Conservation (phyloP, 92 coral and sea anemone species). For the Porites cylindrica region DNA sequence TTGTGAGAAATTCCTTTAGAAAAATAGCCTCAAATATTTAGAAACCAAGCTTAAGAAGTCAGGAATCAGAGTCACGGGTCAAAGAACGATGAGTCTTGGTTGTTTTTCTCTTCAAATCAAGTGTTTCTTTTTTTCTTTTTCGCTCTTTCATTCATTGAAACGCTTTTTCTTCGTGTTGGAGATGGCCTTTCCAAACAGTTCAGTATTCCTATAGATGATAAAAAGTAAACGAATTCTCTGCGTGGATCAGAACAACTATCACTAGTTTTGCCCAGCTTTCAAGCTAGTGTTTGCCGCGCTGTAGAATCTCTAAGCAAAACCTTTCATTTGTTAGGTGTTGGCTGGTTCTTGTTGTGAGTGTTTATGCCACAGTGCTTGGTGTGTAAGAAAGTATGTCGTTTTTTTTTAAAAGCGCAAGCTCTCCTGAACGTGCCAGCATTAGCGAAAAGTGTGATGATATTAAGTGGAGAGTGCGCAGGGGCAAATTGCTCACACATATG, state of each 20-base stretch:
- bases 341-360: background rate
- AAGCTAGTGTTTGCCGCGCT: slow-evolving; percentile 5
- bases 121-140: background rate
- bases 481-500: slow-evolving; percentile 8
- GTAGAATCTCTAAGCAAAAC: background rate
- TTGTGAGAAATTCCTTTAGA: slow-evolving; percentile 36
- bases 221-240: background rate
- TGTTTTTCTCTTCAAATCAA: background rate
- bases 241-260: background rate
- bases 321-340: slow-evolving; percentile 8
- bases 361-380: background rate
- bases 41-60: background rate
- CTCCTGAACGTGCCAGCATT: background rate
- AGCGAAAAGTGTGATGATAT: background rate
- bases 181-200: background rate
- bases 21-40: background rate
- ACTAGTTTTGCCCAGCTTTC: background rate
- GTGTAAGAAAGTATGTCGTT: background rate
- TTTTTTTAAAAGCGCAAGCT: background rate
- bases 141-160: slow-evolving; percentile 7
- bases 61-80: background rate
- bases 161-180: background rate
- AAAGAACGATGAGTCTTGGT: background rate
- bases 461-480: background rate
- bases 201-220: background rate